Evolutionary conservation across 2,888 invertebrate genomes (phyloP).

Genomic region (Drosophila barbarae): DNA sequence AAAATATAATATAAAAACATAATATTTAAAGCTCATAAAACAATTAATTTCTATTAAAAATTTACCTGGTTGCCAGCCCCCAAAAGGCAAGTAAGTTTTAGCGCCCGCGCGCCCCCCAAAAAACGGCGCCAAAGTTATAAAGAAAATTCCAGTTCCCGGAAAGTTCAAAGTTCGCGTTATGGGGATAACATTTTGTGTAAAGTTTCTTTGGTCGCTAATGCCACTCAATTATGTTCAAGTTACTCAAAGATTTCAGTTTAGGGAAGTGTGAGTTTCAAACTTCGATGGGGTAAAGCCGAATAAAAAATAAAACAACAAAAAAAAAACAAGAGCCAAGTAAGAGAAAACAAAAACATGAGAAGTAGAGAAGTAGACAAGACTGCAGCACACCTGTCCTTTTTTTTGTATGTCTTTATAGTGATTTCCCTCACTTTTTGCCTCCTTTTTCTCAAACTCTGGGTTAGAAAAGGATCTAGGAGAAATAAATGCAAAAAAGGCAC

Average conservation of each 20-base stretch:
- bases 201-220: conserved; percentile 21
- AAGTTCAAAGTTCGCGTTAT: conserved; percentile 20
- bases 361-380: not conserved
- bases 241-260: conserved; percentile 17
- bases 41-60: conserved; percentile 28
- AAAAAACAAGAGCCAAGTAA: not conserved
- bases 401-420: not conserved
- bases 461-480: not conserved
- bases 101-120: not conserved
- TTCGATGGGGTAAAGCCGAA: not conserved
- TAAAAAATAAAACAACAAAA: not conserved
- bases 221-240: conserved; percentile 32
- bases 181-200: conserved; percentile 24
- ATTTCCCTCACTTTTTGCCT: not conserved
- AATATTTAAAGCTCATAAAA: not conserved
- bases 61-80: not conserved
- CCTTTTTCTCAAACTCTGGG: not conserved
- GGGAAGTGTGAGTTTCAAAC: conserved; percentile 16
- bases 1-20: too few species aligned
- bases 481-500: too few species aligned
- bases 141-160: not conserved
- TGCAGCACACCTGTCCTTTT: conserved; percentile 6
- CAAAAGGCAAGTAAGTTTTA: not conserved
- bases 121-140: conserved; percentile 4
- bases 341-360: not conserved